Base-by-base conservation (phyloP, 2,113 vertebrate species). In the Pedetes capensis region DNA sequence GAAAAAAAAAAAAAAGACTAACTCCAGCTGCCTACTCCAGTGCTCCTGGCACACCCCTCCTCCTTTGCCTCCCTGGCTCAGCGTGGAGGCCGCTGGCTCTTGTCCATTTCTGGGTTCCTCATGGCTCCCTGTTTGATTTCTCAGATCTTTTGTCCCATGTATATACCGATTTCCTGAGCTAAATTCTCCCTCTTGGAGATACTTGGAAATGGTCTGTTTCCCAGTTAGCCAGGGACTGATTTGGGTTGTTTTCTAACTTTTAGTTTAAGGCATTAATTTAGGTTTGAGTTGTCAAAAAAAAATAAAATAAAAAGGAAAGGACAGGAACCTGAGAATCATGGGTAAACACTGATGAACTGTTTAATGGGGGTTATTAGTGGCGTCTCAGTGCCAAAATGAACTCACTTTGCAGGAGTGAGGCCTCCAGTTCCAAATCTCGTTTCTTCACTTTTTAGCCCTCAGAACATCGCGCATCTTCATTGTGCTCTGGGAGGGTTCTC, bases 351-450 rank as follows among this genome's bases (percentile, higher is more conserved):
- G 12, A 83, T 63, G n/a, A 71, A 80, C 42, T 76, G 55, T 42
- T 84, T 95, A 63, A 17, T 75, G 71, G 81, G n/a, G 25, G 57
- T 94, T 84, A 42, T 80, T 47, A 81, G 34, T 53, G 61, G 20
- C 53, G 23, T 5, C 37, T 68, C 44, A 25, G 51, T 66, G 63
- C 86, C 57, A 53, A 49, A 69, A 86, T 83, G 85, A 69, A 79
- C 79, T 91, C 27, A 55, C 79, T 94, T 95, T 89, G 44, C 68
- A 76, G 69, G 37, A 91, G 22, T n/a, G 34, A 89, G 51, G 59
- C 25, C 27, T 82, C 37, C 0, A 0, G 34, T 59, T 78, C 53
- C 64, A 55, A 71, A 89, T 64, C n/a, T 20, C 61, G 22, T 53
- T 88, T 93, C 82, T 74, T 87, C 68, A 68, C 51, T 64, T 78